A percentile compares a stretch with the other conserved stretches of the same genome.
These are phyloP conservation scores for Eonycteris spelaea DNA, from an alignment of 2,113 vertebrate species.

Conservation along the genomic window DNA sequence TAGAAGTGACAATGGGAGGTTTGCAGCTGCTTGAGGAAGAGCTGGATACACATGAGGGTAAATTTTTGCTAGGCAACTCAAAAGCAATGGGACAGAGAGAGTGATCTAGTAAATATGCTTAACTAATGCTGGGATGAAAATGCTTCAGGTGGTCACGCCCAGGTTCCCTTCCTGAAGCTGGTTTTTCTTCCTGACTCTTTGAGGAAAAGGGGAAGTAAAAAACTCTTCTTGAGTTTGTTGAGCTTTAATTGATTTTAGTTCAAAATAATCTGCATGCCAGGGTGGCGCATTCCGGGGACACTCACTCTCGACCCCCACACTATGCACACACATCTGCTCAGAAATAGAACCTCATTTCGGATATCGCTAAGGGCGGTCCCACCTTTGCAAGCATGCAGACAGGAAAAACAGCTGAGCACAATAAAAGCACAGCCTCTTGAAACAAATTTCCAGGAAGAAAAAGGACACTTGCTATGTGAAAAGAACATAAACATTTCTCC, in stretches of 20 bases:
- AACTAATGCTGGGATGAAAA: neutral
- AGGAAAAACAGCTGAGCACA: neutral
- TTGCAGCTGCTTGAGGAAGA: too few species aligned
- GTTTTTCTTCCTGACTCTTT: neutral
- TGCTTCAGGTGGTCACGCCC: too few species aligned
- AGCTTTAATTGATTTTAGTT: neutral
- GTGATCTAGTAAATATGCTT: too few species aligned
- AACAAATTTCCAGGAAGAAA: neutral
- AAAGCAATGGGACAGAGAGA: too few species aligned
- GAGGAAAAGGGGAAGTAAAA: neutral
- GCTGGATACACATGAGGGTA: too few species aligned
- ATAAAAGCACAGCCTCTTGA: neutral
- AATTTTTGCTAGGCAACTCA: too few species aligned
- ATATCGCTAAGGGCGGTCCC: neutral
- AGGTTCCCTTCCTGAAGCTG: neutral
- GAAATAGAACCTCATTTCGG: neutral
- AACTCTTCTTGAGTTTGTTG: neutral
- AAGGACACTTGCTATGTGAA: neutral
- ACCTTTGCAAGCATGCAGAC: neutral
- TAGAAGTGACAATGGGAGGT: neutral
- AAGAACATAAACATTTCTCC: neutral
- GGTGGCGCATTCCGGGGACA: neutral
- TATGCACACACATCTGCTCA: neutral
- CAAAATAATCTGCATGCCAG: neutral
- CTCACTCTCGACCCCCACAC: neutral